These are phyloP conservation scores for Dryobotodes eremita DNA, from an alignment of 2,888 invertebrate species.

Conservation along the genomic window DNA sequence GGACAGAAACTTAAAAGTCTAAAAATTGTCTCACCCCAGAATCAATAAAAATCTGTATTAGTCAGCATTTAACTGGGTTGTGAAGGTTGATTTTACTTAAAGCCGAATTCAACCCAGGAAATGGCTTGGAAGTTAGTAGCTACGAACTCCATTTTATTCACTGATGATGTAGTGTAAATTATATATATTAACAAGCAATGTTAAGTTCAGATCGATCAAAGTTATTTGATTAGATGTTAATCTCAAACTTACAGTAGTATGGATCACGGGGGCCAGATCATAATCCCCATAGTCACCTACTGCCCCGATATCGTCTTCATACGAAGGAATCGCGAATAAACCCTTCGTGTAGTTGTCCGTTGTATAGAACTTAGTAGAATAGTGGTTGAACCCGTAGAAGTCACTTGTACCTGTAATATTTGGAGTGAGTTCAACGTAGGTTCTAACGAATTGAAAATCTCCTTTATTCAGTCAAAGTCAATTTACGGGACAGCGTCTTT, in stretches of 20 bases:
- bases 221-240: neutral
- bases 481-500: no score
- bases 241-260: conserved; percentile 74
- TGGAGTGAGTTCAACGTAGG: neutral
- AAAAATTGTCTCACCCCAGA: no score
- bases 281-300: conserved; percentile 72
- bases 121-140: neutral
- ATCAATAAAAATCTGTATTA: neutral
- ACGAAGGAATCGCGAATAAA: conserved; percentile 76
- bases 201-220: neutral
- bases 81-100: neutral
- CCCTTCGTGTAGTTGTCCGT: conserved; percentile 70
- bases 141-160: neutral
- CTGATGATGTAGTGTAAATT: neutral
- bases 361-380: conserved; percentile 78
- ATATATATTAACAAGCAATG: neutral
- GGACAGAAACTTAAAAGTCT: neutral
- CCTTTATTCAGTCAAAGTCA: neutral
- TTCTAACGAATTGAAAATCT: neutral
- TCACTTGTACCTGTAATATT: conserved; percentile 81
- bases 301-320: conserved; percentile 81
- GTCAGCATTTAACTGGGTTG: no score
- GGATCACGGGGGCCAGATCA: conserved; percentile 70
- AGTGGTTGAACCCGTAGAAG: conserved; percentile 84
- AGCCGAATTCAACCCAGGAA: neutral